Base-by-base conservation (phyloP, 2,888 invertebrate genomes). In the Belgica antarctica region DNA sequence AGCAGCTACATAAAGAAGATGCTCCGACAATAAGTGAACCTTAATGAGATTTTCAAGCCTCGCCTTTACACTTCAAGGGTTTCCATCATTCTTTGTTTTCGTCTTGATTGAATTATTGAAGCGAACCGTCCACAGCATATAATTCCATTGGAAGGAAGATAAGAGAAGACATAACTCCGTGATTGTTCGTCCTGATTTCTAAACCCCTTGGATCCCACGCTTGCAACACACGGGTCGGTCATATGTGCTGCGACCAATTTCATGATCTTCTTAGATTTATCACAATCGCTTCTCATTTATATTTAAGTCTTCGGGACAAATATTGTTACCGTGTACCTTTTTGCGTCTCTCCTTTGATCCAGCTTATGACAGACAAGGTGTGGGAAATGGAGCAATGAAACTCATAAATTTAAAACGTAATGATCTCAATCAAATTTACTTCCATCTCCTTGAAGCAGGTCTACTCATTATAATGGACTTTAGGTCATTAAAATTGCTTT, bases 371-470 rank as follows among this genome's bases (percentile, higher is more conserved):
- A 52, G 22, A 52, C 17, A 17, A 22, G 52, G 8, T 52, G 34
- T 12, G 5, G 22, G n/a, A 46, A 52, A 52, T 12, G 12, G 17
- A 52, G 19, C 12, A 46, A 46, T n/a, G 4, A 34, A 34, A 46
- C 46, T 15, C 7, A 52, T 52, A 52, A 52, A 52, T 52, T 22
- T 22, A 2, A 52, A 22, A 7, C 2, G 52, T 52, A 52, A 52
- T 52, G 52, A 52, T 52, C 52, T 22, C 52, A 52, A 52, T 22
- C 52, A 52, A 52, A 52, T 52, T 52, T 52, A 52, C 22, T 4
- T 52, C 46, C 15, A 10, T 46, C 46, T 46, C 15, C 34, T 7
- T 34, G 12, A 7, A 34, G 34, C 15, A 12, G n/a, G 12, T 41
- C n/a, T 2, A 5, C 41, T 41, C 41, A 41, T 41, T 41, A 41